Evolutionary conservation across 2,888 invertebrate genomes (phyloP).

Genomic region (Drosophila formosana): DNA sequence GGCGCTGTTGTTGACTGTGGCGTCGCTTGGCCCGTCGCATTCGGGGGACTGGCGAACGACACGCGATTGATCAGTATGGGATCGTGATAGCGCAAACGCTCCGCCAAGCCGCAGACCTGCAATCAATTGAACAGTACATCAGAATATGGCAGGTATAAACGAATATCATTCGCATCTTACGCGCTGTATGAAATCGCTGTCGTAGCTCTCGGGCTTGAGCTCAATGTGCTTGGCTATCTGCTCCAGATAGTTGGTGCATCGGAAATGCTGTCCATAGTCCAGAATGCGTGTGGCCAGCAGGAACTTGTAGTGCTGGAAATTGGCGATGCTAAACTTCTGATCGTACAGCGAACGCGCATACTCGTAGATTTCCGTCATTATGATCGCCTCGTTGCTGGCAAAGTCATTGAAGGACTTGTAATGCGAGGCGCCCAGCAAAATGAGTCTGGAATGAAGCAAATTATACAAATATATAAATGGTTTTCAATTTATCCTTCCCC

Average conservation of each 20-base stretch:
- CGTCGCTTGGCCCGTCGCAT: constrained; percentile 35
- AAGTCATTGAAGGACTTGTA: constrained; percentile 88
- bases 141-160: neutral
- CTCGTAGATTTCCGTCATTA: constrained; percentile 98
- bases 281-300: constrained; percentile 91
- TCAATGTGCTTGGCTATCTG: constrained; percentile 90
- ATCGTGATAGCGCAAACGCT: constrained; percentile 90
- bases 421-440: constrained; percentile 92
- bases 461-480: neutral
- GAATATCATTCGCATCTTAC: constrained; percentile 25
- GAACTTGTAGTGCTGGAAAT: constrained; percentile 94
- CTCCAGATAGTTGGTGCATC: constrained; percentile 89
- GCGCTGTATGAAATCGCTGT: constrained; percentile 63
- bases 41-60: constrained; percentile 71
- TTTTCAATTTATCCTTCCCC: no score
- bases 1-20: constrained; percentile 32
- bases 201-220: constrained; percentile 62
- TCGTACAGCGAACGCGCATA: constrained; percentile 94
- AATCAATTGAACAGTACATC: neutral
- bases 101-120: constrained; percentile 86
- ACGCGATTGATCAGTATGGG: constrained; percentile 84
- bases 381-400: constrained; percentile 93
- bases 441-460: constrained; percentile 86
- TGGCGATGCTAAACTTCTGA: constrained; percentile 89
- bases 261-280: constrained; percentile 92